These are phyloP conservation scores for Conomelus anceps DNA, from an alignment of 2,888 invertebrate species.

Conservation along the genomic window DNA sequence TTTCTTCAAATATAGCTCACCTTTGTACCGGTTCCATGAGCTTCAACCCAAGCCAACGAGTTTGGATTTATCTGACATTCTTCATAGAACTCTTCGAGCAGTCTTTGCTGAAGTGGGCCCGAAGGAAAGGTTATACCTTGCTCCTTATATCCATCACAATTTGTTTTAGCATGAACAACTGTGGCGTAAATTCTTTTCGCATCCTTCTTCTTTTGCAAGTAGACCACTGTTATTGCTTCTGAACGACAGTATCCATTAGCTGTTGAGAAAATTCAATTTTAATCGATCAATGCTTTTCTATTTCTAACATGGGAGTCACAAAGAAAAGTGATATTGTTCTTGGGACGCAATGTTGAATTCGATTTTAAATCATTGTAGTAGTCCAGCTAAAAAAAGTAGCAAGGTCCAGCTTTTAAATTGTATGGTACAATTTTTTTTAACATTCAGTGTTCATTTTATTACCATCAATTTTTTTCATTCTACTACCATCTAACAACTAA, in stretches of 20 bases:
- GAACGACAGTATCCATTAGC: constrained; percentile 46
- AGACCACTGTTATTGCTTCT: constrained; percentile 44
- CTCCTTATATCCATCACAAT: constrained; percentile 70
- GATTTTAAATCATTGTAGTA: too few species aligned
- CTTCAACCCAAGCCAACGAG: constrained; percentile 71
- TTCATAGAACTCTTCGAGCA: constrained; percentile 48
- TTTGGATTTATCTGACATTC: constrained; percentile 62
- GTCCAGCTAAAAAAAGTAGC: too few species aligned
- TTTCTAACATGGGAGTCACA: too few species aligned
- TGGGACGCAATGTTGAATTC: too few species aligned
- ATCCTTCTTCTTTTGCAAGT: constrained; percentile 47
- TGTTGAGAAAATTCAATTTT: constrained; percentile 22
- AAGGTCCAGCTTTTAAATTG: too few species aligned
- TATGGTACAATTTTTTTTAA: too few species aligned
- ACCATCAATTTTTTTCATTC: too few species aligned
- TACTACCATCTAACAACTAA: too few species aligned
- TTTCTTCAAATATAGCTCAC: constrained; percentile 27
- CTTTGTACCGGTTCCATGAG: constrained; percentile 71
- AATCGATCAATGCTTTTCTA: too few species aligned
- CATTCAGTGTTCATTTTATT: too few species aligned
- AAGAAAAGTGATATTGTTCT: too few species aligned
- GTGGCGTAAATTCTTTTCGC: constrained; percentile 61
- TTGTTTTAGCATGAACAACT: constrained; percentile 69
- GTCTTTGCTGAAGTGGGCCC: constrained; percentile 43
- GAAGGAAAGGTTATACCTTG: constrained; percentile 64